phyloP scores from a whole-genome alignment of 2,797 vertebrate species.

The Acipenser oxyrinchus region DNA sequence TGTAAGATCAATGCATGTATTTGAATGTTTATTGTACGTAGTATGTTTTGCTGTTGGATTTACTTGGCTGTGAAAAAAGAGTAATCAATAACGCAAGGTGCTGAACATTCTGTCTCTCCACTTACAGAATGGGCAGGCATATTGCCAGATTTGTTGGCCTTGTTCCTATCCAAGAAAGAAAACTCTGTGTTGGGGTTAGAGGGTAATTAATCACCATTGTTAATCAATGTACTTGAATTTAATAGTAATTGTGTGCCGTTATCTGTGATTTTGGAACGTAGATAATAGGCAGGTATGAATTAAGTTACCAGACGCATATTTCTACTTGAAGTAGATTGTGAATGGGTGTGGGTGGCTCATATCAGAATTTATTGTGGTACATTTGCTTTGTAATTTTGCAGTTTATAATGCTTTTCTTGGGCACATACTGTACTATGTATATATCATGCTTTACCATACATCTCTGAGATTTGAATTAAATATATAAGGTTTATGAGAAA shows the following conservation, averaged over 20 bases:
- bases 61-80: slow-evolving; percentile 28
- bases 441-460: no score
- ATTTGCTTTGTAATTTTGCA: no score
- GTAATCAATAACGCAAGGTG: slow-evolving; percentile 34
- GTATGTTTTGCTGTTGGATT: slow-evolving; percentile 27
- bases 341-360: slow-evolving; percentile 7
- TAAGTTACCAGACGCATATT: slow-evolving; percentile 26
- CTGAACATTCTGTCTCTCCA: slow-evolving; percentile 32
- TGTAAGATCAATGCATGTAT: no score
- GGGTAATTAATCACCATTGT: slow-evolving; percentile 22
- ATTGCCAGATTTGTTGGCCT: slow-evolving; percentile 13
- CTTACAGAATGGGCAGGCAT: slow-evolving; percentile 22
- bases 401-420: no score
- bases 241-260: slow-evolving; percentile 16
- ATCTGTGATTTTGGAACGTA: slow-evolving; percentile 12
- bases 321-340: slow-evolving; percentile 15
- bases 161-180: background rate
- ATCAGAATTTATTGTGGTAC: no score
- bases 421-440: no score
- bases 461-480: no score
- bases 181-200: background rate
- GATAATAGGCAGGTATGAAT: slow-evolving; percentile 22
- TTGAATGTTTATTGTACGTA: no score
- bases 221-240: slow-evolving; percentile 22
- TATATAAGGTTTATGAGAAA: no score